phyloP scores from a whole-genome alignment of 2,113 vertebrate genomes.

The Xiphophorus couchianus region DNA sequence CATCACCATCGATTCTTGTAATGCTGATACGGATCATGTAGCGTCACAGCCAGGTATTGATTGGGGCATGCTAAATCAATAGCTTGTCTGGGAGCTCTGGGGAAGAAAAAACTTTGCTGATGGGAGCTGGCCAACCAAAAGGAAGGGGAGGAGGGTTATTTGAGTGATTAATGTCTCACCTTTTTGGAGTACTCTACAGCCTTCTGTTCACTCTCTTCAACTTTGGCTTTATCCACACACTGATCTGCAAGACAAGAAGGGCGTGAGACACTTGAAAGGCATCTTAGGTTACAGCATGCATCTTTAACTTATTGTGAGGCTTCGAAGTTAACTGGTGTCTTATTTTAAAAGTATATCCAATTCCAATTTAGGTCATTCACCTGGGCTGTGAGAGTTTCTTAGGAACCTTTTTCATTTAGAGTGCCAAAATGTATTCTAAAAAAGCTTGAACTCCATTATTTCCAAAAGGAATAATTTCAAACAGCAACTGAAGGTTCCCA shows the following conservation, averaged over 20 bases:
- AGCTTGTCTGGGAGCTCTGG: constrained; percentile 72
- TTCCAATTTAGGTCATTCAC: not conserved
- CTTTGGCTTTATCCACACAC: constrained; percentile 94
- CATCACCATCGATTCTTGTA: constrained; percentile 75
- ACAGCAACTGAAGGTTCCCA: not conserved
- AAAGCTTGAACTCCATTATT: not conserved
- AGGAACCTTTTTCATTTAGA: not conserved
- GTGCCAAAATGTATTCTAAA: not conserved
- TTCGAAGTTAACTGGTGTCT: constrained; percentile 3
- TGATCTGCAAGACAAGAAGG: constrained; percentile 82
- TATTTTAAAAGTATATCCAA: constrained; percentile 7
- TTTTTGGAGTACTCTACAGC: constrained; percentile 95
- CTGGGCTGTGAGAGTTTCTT: not conserved
- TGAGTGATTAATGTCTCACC: constrained; percentile 83
- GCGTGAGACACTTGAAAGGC: constrained; percentile 7
- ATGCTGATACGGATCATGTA: constrained; percentile 81
- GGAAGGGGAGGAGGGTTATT: constrained; percentile 14
- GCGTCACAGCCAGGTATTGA: constrained; percentile 81
- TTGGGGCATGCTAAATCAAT: constrained; percentile 78
- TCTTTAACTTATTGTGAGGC: not conserved
- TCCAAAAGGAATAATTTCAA: not conserved
- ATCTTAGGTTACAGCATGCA: not conserved
- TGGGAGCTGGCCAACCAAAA: constrained; percentile 64
- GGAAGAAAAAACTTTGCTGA: constrained; percentile 73
- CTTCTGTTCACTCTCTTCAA: constrained; percentile 95